These are phyloP conservation scores for Dicrostonyx torquatus DNA, from an alignment of 2,797 vertebrate genomes.

Conservation along the genomic window DNA sequence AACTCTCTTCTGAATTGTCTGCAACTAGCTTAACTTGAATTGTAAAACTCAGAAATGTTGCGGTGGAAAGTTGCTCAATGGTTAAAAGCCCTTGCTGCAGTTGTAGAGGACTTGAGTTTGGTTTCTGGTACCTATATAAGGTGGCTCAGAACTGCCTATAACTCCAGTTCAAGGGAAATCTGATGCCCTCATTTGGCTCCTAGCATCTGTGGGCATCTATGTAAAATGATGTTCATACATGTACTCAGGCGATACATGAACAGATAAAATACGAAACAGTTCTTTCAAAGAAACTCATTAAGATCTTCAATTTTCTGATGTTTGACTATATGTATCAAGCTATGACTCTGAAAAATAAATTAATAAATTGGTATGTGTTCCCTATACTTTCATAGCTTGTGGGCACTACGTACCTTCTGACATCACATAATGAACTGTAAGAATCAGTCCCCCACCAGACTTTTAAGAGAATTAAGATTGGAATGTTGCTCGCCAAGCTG, in stretches of 20 bases:
- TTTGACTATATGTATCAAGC: background rate
- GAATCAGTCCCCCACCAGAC: too few species aligned
- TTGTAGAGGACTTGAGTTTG: background rate
- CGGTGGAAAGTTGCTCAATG: background rate
- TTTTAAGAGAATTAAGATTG: background rate
- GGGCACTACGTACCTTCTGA: background rate
- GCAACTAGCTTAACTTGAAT: background rate
- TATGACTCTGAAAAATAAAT: background rate
- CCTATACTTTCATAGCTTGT: background rate
- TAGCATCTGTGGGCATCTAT: background rate
- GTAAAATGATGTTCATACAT: background rate
- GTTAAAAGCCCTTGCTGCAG: background rate
- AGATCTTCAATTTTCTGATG: background rate
- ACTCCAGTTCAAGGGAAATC: background rate
- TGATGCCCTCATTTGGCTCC: background rate
- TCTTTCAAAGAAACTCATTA: background rate
- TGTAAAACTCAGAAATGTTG: background rate
- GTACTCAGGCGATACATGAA: background rate
- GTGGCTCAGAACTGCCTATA: background rate
- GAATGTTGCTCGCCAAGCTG: background rate
- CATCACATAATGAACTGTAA: background rate
- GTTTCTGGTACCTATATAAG: background rate
- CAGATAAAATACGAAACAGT: background rate
- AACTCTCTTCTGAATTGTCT: background rate
- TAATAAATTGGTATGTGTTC: background rate